Percentiles rank a stretch among this genome's conserved stretches.
phyloP scores from a whole-genome alignment of 2,888 invertebrate genomes.

The Hemaris fuciformis region DNA sequence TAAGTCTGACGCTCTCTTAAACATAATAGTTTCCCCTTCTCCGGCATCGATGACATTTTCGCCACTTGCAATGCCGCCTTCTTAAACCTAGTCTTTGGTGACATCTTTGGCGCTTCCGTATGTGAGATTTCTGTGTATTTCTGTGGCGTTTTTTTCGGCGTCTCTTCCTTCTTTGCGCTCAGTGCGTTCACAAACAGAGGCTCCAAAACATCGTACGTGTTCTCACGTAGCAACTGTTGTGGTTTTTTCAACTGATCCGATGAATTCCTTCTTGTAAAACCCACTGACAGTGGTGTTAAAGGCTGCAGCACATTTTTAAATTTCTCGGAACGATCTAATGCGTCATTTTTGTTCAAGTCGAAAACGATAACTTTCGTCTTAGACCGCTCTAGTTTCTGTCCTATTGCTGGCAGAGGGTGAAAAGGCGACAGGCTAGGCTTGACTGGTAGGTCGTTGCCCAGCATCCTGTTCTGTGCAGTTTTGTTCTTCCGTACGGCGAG shows the following conservation, averaged over 20 bases:
- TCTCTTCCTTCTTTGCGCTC: slow-evolving; percentile 45
- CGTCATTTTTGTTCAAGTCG: slow-evolving; percentile 54
- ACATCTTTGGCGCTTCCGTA: slow-evolving; percentile 36
- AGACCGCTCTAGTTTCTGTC: slow-evolving; percentile 56
- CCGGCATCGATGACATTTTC: slow-evolving; percentile 61
- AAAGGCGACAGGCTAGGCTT: slow-evolving; percentile 69
- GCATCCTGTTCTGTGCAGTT: slow-evolving; percentile 70
- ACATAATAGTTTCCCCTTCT: slow-evolving; percentile 69
- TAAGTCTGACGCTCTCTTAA: slow-evolving; percentile 63
- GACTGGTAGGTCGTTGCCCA: slow-evolving; percentile 61
- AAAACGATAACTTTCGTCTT: slow-evolving; percentile 70
- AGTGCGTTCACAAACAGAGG: slow-evolving; percentile 59
- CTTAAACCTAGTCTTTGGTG: slow-evolving; percentile 70
- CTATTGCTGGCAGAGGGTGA: slow-evolving; percentile 74
- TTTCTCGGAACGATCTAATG: slow-evolving; percentile 43
- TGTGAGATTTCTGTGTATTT: slow-evolving; percentile 22
- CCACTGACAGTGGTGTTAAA: slow-evolving; percentile 63
- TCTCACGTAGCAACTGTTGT: slow-evolving; percentile 66
- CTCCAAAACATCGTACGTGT: slow-evolving; percentile 73
- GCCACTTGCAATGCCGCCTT: slow-evolving; percentile 69
- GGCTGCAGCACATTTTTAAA: slow-evolving; percentile 66
- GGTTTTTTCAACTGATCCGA: slow-evolving; percentile 52
- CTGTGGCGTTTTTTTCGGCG: slow-evolving; percentile 23
- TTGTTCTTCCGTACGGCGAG: slow-evolving; percentile 59
- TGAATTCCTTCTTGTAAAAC: slow-evolving; percentile 49